Percentiles rank a stretch among this genome's conserved stretches.
Conservation (phyloP, 2,888 invertebrate genomes). For the Agrochola lychnidis region DNA sequence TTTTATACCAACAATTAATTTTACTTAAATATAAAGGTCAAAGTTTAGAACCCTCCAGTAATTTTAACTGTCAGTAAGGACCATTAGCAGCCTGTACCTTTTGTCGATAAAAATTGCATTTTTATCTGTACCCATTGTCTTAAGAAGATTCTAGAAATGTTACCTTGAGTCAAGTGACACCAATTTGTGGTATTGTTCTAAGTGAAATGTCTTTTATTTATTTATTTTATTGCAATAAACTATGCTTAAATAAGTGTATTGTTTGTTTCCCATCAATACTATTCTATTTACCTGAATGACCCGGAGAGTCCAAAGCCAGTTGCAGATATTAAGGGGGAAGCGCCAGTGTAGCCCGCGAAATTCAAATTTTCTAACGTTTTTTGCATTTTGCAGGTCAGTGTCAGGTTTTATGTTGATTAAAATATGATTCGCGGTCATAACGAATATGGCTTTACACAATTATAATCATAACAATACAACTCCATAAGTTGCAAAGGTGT, state of each 20-base stretch:
- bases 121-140: neutral
- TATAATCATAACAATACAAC: no score
- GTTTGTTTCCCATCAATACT: neutral
- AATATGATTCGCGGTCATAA: no score
- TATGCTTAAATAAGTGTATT: constrained; percentile 50
- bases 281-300: neutral
- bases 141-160: constrained; percentile 11
- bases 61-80: constrained; percentile 4
- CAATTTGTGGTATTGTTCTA: constrained; percentile 39
- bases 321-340: no score
- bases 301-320: neutral
- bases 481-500: no score
- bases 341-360: no score
- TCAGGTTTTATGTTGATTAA: no score
- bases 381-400: no score
- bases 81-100: constrained; percentile 5
- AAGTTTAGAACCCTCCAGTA: constrained; percentile 32
- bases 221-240: constrained; percentile 70
- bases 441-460: no score
- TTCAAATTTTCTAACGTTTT: no score
- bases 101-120: constrained; percentile 14
- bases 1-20: constrained; percentile 20
- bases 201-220: constrained; percentile 66
- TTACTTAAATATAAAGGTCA: constrained; percentile 12
- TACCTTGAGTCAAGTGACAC: constrained; percentile 24